Percentiles rank a stretch among this genome's conserved stretches.
Evolutionary conservation across 2,888 invertebrate species (phyloP).

Genomic region (Amiota communis): DNA sequence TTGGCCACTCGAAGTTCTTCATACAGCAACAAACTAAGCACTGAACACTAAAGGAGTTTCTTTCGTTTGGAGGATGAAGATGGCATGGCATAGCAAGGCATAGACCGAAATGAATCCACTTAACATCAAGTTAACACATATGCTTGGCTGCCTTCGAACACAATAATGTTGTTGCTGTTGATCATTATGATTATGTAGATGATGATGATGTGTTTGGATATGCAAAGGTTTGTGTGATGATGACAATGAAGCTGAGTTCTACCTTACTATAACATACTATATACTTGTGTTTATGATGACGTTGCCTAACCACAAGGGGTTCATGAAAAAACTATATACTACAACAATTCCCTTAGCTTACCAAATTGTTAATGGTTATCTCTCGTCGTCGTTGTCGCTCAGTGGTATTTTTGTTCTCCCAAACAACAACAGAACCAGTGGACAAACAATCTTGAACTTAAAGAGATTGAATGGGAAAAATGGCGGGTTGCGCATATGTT

Average conservation of each 20-base stretch:
- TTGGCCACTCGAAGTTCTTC: too few relatives aligned
- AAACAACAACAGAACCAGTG: too few relatives aligned
- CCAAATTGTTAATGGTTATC: conserved; percentile 51
- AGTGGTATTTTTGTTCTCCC: background rate
- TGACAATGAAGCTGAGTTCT: background rate
- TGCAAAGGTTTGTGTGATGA: background rate
- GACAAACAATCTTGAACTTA: too few relatives aligned
- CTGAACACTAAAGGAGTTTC: too few relatives aligned
- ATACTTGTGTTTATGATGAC: background rate
- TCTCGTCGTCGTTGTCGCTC: conserved; percentile 8
- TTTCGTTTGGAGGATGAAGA: background rate
- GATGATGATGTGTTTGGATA: conserved; percentile 28
- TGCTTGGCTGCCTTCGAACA: conserved; percentile 51
- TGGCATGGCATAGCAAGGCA: conserved; percentile 37
- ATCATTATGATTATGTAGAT: conserved; percentile 33
- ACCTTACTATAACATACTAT: too few relatives aligned
- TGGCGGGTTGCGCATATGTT: conserved; percentile 6
- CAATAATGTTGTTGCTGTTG: conserved; percentile 19
- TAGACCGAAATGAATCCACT: conserved; percentile 63
- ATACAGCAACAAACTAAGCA: too few relatives aligned
- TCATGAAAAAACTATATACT: too few relatives aligned
- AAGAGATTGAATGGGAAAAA: background rate
- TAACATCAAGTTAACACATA: conserved; percentile 67
- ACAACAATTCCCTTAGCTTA: conserved; percentile 30
- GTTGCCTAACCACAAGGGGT: background rate